Evolutionary conservation across 2,888 invertebrate species (phyloP), one percentile per base, ranked within the genome.

Genomic region (Leucoptera coffeella): DNA sequence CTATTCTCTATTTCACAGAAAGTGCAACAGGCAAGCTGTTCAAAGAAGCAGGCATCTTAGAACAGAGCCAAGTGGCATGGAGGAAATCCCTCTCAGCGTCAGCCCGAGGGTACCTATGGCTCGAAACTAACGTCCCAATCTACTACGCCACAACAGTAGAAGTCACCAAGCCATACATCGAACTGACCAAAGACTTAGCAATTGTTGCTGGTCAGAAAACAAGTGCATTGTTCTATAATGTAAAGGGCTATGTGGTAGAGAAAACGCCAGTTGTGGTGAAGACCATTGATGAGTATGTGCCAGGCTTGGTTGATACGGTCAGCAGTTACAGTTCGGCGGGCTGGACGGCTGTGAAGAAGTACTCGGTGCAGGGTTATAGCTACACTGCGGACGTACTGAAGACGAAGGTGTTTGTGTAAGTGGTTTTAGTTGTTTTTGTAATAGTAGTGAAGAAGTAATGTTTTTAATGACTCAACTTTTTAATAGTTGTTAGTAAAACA

Each of bases 341-440:
- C 1, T 64, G 71, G 37, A 51, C 51, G 19, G 42, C 62, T 21
- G 51, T 69, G 9, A 71, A 61, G 46, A 62, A 67, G 30, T 59
- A 64, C 31, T 67, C 73, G 2, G 47, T 46, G 15, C 59, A 74
- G 30, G 75, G 76, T 39, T 73, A 73, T 37, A 58, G 65, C 36
- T 47, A 67, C 19, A 61, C 74, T 4, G 50, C 71, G 7, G 71
- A 76, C 32, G 83, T 83, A 62, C 61, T 85, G 44, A 78, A 74
- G 46, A 80, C 78, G 28, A 82, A 84, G 64, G 80, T 87, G 29
- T 84, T 87, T 62, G 73, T 85, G 87, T 87, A 67, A 82, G 86
- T 82, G 44, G 41, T 32, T 11, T 25, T 26, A 17, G 29, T n/a
- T 22, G n/a, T 12, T 22, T 28, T 17, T 9, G 3, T 24, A 13